A percentile compares a stretch with the other conserved stretches of the same genome.
Conservation (phyloP, 2,888 invertebrate genomes). For the Lutraria lutraria region DNA sequence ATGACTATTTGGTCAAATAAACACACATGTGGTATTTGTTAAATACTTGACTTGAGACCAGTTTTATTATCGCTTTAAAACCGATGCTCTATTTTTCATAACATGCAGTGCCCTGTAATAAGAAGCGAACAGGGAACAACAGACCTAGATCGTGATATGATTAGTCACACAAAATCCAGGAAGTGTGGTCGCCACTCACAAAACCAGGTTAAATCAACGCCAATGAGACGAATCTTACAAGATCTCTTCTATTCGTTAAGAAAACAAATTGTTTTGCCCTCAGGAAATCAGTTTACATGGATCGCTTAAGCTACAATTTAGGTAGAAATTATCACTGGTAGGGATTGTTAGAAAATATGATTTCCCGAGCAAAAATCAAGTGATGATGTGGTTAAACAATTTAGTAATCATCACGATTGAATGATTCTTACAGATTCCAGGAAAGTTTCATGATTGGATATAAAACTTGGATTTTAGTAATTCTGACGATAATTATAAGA, state of each 20-base stretch:
- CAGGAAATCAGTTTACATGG: slow-evolving; percentile 58
- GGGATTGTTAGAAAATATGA: slow-evolving; percentile 55
- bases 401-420: slow-evolving; percentile 23
- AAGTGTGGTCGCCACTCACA: not conserved
- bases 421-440: slow-evolving; percentile 19
- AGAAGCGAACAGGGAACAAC: not conserved
- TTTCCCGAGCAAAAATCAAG: slow-evolving; percentile 55
- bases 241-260: slow-evolving; percentile 58
- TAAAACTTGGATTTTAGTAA: slow-evolving; percentile 18
- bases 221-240: slow-evolving; percentile 39
- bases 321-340: slow-evolving; percentile 47
- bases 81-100: not conserved
- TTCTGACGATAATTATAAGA: not conserved
- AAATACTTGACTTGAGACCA: too few relatives aligned
- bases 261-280: slow-evolving; percentile 59
- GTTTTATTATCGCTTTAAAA: slow-evolving; percentile 1
- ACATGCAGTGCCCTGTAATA: not conserved
- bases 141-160: not conserved
- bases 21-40: too few relatives aligned
- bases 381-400: slow-evolving; percentile 50
- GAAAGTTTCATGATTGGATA: slow-evolving; percentile 22
- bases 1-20: too few relatives aligned
- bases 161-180: not conserved
- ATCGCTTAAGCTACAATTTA: slow-evolving; percentile 58
- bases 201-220: slow-evolving; percentile 25